Percentiles rank a stretch among this genome's conserved stretches.
Conservation (phyloP, 2,113 vertebrate species). For the Hippopotamus amphibius region DNA sequence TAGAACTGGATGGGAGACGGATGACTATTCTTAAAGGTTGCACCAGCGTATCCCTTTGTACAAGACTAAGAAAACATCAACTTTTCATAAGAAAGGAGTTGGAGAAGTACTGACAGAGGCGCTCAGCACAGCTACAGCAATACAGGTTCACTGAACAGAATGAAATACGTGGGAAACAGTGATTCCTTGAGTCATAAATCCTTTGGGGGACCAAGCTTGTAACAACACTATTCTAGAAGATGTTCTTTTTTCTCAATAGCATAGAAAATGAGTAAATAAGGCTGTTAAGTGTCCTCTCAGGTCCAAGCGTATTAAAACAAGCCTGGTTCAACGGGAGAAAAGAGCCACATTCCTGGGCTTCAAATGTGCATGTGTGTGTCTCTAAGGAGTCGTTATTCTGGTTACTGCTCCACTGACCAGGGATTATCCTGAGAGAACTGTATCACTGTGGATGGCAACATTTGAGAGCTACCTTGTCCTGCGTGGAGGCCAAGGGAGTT, state of each 20-base stretch:
- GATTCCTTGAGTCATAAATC: background rate
- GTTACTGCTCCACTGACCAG: background rate
- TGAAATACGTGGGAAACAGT: background rate
- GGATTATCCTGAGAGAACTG: background rate
- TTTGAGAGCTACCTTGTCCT: background rate
- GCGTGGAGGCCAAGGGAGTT: background rate
- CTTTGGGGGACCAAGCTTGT: background rate
- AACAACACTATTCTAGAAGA: constrained; percentile 27
- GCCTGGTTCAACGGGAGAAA: background rate
- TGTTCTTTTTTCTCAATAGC: background rate
- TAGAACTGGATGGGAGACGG: background rate
- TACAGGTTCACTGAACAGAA: background rate
- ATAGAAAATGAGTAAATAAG: background rate
- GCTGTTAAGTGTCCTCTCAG: background rate
- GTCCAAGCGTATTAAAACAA: background rate
- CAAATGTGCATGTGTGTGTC: background rate
- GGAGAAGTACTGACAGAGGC: background rate
- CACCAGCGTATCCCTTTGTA: background rate
- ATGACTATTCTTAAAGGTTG: background rate
- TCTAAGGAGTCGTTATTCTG: background rate
- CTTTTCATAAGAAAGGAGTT: background rate
- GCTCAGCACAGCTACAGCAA: background rate
- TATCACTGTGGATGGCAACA: background rate
- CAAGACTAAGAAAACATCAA: background rate
- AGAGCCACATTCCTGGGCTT: background rate